A percentile compares a stretch with the other conserved stretches of the same genome.
Conservation (phyloP, 1,140 invertebrate species). For the Lerema accius region DNA sequence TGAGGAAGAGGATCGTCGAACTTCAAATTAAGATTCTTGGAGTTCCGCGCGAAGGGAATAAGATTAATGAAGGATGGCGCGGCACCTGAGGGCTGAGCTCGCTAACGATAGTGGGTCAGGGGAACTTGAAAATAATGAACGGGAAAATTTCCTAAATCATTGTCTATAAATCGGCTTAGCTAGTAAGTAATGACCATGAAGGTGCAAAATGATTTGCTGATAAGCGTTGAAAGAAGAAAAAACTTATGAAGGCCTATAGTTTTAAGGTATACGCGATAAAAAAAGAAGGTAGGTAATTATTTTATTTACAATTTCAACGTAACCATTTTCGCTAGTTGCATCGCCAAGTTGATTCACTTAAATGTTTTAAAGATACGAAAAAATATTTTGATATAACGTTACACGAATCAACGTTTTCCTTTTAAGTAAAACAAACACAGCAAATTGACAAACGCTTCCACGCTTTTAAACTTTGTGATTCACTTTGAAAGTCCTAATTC, state of each 20-base stretch:
- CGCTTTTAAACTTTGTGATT: slow-evolving; percentile 7
- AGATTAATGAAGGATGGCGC: slow-evolving; percentile 77
- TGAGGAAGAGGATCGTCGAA: slow-evolving; percentile 75
- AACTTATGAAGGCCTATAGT: too few relatives aligned
- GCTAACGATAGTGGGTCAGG: slow-evolving; percentile 59
- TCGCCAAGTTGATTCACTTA: too few relatives aligned
- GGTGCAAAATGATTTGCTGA: too few relatives aligned
- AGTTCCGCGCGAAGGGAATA: slow-evolving; percentile 71
- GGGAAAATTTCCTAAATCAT: slow-evolving; percentile 33
- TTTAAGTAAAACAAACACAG: not conserved
- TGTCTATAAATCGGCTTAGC: not conserved
- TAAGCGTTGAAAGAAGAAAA: too few relatives aligned
- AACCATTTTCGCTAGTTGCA: too few relatives aligned
- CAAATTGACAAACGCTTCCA: slow-evolving; percentile 6
- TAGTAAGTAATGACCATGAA: too few relatives aligned
- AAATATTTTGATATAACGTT: not conserved
- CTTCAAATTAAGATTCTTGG: slow-evolving; percentile 80
- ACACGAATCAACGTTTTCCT: not conserved
- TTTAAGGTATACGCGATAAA: too few relatives aligned
- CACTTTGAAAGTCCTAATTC: slow-evolving; percentile 8
- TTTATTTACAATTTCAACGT: too few relatives aligned
- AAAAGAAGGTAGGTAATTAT: too few relatives aligned
- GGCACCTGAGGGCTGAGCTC: slow-evolving; percentile 63
- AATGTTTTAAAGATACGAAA: not conserved
- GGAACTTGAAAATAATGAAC: slow-evolving; percentile 68